Conservation (phyloP, 2,113 vertebrate genomes). For the Neolamprologus devosi region DNA sequence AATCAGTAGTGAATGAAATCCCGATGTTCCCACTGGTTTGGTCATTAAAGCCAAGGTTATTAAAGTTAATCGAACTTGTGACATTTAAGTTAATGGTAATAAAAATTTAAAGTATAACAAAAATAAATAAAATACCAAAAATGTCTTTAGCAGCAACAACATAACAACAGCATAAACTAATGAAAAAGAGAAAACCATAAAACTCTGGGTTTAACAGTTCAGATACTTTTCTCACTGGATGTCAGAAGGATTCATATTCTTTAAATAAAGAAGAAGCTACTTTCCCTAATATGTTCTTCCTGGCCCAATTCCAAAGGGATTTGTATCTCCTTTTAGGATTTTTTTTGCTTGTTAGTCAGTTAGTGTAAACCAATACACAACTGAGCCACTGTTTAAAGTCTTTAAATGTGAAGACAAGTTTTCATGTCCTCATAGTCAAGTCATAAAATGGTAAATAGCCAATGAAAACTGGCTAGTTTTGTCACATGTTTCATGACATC, state of each 20-base stretch:
- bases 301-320: fast-evolving
- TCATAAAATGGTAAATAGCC: fast-evolving
- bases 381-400: fast-evolving
- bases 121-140: background rate
- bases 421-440: background rate
- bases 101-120: background rate
- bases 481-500: background rate
- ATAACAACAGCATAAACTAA: background rate
- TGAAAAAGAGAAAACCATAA: background rate
- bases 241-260: background rate
- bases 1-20: background rate
- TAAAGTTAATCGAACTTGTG: background rate
- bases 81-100: background rate
- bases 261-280: background rate
- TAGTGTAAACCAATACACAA: background rate
- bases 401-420: background rate
- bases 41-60: background rate
- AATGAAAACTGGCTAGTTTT: background rate
- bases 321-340: background rate
- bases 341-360: background rate
- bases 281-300: background rate
- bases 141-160: background rate
- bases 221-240: fast-evolving
- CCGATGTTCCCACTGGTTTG: background rate
- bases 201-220: background rate